phyloP scores from a whole-genome alignment of 92 coral and sea anemone genomes.

The Porites evermanni region DNA sequence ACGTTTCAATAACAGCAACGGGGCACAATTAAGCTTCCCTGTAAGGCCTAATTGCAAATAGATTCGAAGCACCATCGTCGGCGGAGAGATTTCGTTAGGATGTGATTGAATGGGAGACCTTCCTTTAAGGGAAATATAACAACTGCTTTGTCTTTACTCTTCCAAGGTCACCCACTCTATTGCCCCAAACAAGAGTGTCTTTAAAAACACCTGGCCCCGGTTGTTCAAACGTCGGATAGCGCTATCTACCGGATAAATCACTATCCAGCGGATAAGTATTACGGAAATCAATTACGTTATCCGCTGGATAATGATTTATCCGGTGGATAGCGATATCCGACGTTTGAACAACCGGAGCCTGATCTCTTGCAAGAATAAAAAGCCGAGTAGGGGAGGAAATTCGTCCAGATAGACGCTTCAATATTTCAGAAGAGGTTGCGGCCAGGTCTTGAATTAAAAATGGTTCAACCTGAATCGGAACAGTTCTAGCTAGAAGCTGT shows the following conservation, averaged over 20 bases:
- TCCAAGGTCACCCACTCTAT: neutral
- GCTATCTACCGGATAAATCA: too few relatives aligned
- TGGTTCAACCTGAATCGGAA: slow-evolving; percentile 7
- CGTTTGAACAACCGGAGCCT: too few relatives aligned
- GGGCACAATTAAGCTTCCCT: slow-evolving; percentile 37
- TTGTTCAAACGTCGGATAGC: too few relatives aligned
- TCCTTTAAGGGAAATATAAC: slow-evolving; percentile 19
- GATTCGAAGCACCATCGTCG: slow-evolving; percentile 35
- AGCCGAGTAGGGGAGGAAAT: neutral
- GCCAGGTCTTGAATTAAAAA: slow-evolving; percentile 22
- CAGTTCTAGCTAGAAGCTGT: neutral
- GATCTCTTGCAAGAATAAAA: too few relatives aligned
- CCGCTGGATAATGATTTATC: too few relatives aligned
- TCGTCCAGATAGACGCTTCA: neutral
- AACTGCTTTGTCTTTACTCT: neutral
- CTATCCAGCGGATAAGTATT: too few relatives aligned
- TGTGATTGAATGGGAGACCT: slow-evolving; percentile 20
- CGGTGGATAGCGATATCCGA: too few relatives aligned
- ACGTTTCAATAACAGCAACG: slow-evolving; percentile 34
- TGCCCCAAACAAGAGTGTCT: neutral
- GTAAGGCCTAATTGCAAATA: slow-evolving; percentile 37
- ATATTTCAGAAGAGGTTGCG: neutral
- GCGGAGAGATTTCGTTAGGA: slow-evolving; percentile 31
- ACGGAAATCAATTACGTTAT: too few relatives aligned
- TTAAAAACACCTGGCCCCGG: neutral